Percentiles rank a stretch among this genome's conserved stretches.
Evolutionary conservation across 2,113 vertebrate genomes (phyloP).

Genomic region (Saguinus midas): DNA sequence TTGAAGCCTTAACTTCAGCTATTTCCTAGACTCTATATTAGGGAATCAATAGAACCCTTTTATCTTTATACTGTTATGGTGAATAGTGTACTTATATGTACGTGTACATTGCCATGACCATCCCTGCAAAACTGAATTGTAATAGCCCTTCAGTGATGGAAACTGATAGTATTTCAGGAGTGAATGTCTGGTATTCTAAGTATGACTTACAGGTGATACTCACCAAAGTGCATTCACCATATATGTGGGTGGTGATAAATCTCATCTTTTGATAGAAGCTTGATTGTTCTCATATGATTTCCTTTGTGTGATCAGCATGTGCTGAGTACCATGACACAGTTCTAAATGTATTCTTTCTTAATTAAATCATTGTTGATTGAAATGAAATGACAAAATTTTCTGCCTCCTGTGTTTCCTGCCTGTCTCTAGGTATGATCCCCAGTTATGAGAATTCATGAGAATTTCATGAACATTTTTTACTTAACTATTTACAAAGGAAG

Average conservation of each 20-base stretch:
- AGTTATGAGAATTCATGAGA: neutral
- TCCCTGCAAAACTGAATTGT: slow-evolving; percentile 10
- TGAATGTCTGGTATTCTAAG: neutral
- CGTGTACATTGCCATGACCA: neutral
- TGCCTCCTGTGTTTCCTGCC: neutral
- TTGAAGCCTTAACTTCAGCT: slow-evolving; percentile 38
- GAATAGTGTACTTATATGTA: neutral
- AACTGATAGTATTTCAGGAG: neutral
- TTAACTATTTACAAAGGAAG: neutral
- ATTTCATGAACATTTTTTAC: neutral
- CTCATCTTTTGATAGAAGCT: neutral
- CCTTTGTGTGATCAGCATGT: neutral
- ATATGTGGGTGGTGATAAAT: neutral
- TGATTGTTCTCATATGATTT: neutral
- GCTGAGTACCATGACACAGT: neutral
- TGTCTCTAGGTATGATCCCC: neutral
- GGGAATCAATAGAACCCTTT: slow-evolving; percentile 44
- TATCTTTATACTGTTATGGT: neutral
- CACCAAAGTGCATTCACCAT: neutral
- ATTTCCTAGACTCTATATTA: neutral
- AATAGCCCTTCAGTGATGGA: neutral
- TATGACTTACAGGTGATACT: neutral
- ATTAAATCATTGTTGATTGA: neutral
- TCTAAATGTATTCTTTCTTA: neutral
- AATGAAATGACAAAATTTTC: neutral